Conservation (phyloP, 1,140 invertebrate species). For the Elysia chlorotica region DNA sequence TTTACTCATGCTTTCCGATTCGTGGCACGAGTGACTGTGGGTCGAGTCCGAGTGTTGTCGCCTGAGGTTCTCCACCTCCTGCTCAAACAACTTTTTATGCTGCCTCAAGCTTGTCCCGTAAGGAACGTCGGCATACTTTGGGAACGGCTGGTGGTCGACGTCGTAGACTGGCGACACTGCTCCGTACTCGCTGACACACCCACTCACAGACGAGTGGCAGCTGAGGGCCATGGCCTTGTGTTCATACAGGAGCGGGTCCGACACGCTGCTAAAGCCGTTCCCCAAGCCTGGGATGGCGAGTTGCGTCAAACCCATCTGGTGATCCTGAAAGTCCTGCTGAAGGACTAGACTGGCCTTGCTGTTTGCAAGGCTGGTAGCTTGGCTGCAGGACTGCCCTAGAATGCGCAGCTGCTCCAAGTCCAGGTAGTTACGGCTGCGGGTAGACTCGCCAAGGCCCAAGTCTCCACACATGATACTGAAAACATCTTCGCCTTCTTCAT, state of each 20-base stretch:
- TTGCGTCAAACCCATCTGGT: background rate
- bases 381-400: too few species aligned
- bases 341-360: background rate
- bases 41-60: slow-evolving; percentile 14
- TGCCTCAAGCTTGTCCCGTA: slow-evolving; percentile 38
- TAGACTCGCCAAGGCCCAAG: slow-evolving; percentile 38
- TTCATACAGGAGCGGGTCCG: background rate
- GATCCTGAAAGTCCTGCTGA: background rate
- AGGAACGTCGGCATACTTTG: slow-evolving; percentile 35
- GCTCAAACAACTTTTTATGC: slow-evolving; percentile 37
- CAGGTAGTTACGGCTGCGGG: slow-evolving; percentile 8
- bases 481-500: slow-evolving; percentile 25
- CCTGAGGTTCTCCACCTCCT: slow-evolving; percentile 27
- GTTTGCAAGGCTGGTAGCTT: background rate
- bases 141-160: slow-evolving; percentile 28
- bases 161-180: too few species aligned
- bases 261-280: background rate
- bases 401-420: background rate
- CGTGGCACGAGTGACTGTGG: too few species aligned
- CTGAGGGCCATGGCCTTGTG: too few species aligned
- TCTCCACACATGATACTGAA: slow-evolving; percentile 39
- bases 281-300: background rate
- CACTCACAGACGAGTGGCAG: too few species aligned
- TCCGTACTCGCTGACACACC: too few species aligned
- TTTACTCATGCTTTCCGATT: too few species aligned